phyloP scores from a whole-genome alignment of 1,140 invertebrate species.

The Bombus vancouverensis region DNA sequence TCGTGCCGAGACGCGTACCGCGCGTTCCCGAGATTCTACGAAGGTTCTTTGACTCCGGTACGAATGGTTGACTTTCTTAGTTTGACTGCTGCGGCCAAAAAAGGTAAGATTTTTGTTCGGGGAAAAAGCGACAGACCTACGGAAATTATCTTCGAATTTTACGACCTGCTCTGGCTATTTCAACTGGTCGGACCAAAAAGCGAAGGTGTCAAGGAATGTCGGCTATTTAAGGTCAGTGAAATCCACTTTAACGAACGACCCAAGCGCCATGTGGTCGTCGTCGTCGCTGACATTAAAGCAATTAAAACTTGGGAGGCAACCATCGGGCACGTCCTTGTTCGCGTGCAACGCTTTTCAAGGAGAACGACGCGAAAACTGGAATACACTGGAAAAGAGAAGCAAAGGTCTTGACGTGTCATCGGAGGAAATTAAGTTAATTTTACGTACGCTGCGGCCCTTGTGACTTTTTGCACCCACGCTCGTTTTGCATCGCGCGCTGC shows the following conservation, averaged over 20 bases:
- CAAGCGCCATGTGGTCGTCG: constrained; percentile 33
- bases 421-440: constrained; percentile 65
- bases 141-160: constrained; percentile 55
- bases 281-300: constrained; percentile 51
- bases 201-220: constrained; percentile 52
- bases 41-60: not conserved
- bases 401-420: constrained; percentile 56
- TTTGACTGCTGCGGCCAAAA: not conserved
- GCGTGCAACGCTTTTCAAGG: constrained; percentile 52
- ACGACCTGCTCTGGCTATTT: constrained; percentile 40
- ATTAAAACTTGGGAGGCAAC: constrained; percentile 57
- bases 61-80: not conserved
- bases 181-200: constrained; percentile 22
- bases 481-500: constrained; percentile 6
- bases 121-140: constrained; percentile 2
- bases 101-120: constrained; percentile 10
- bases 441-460: constrained; percentile 2
- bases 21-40: not conserved
- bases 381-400: constrained; percentile 40
- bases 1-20: not conserved
- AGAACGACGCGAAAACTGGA: constrained; percentile 61
- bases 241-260: constrained; percentile 35
- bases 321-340: constrained; percentile 50
- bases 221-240: constrained; percentile 51
- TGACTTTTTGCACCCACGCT: constrained; percentile 58